These are phyloP conservation scores for Tipula confusa DNA, from an alignment of 2,888 invertebrate species.

Conservation along the genomic window DNA sequence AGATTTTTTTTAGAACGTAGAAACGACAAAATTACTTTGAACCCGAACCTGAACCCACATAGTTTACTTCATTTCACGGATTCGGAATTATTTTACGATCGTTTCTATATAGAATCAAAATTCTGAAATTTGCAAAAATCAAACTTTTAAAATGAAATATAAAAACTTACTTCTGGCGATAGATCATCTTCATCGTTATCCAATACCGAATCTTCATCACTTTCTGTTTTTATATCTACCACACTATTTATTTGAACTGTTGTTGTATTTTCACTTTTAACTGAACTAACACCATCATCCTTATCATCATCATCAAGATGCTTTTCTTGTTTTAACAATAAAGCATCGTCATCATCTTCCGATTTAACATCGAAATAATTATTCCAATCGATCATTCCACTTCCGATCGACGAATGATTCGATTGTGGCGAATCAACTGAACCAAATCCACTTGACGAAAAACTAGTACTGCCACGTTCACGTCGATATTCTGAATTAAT, in stretches of 20 bases:
- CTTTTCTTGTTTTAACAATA: neutral
- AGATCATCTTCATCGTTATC: neutral
- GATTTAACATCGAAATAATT: constrained; percentile 33
- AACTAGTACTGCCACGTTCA: constrained; percentile 54
- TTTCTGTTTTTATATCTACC: neutral
- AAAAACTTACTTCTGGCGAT: neutral
- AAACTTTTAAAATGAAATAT: too few relatives aligned
- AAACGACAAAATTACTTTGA: too few relatives aligned
- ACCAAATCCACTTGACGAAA: constrained; percentile 41
- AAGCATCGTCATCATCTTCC: constrained; percentile 30
- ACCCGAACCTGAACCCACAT: too few relatives aligned
- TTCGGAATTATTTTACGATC: too few relatives aligned
- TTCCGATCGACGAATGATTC: neutral
- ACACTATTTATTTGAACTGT: neutral
- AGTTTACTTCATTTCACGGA: too few relatives aligned
- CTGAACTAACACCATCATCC: neutral
- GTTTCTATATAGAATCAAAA: too few relatives aligned
- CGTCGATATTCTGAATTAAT: constrained; percentile 36
- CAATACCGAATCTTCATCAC: neutral
- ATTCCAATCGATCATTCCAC: constrained; percentile 34
- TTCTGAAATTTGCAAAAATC: too few relatives aligned
- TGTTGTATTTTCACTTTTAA: neutral
- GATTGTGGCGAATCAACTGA: constrained; percentile 21
- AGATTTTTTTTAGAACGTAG: too few relatives aligned
- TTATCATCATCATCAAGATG: neutral